These are phyloP conservation scores for Limnephilus lunatus DNA, from an alignment of 2,888 invertebrate species.

Conservation along the genomic window DNA sequence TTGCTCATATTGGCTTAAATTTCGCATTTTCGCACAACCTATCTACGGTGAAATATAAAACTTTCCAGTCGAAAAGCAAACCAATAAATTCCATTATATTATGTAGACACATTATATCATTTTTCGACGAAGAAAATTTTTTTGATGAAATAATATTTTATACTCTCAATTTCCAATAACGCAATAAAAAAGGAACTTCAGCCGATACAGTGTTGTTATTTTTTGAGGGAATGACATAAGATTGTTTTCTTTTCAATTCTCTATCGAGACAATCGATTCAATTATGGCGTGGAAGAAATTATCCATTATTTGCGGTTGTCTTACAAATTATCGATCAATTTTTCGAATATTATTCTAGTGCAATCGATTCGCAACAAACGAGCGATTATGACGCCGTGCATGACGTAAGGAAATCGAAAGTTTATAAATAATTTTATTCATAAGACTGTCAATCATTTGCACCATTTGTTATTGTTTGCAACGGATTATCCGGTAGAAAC, in stretches of 20 bases:
- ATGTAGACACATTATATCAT: not conserved
- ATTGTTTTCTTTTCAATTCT: not conserved
- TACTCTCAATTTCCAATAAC: not conserved
- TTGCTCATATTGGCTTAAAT: no score
- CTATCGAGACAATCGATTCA: not conserved
- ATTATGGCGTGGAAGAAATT: not conserved
- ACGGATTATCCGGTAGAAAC: not conserved
- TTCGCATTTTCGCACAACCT: not conserved
- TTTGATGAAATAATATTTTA: not conserved
- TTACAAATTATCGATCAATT: conserved; percentile 8
- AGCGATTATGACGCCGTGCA: conserved; percentile 32
- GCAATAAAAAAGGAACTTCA: not conserved
- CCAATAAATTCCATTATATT: not conserved
- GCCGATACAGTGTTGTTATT: not conserved
- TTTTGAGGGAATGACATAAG: not conserved
- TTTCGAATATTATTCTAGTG: not conserved
- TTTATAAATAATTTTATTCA: not conserved
- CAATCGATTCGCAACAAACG: conserved; percentile 39
- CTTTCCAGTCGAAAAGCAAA: not conserved
- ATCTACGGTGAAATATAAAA: not conserved
- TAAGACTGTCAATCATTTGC: not conserved
- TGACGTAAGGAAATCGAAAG: conserved; percentile 52
- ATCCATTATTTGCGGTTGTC: not conserved
- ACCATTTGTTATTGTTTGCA: not conserved
- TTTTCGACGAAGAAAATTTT: not conserved